phyloP scores from a whole-genome alignment of 2,797 vertebrate genomes.

The Lithobates sylvaticus region DNA sequence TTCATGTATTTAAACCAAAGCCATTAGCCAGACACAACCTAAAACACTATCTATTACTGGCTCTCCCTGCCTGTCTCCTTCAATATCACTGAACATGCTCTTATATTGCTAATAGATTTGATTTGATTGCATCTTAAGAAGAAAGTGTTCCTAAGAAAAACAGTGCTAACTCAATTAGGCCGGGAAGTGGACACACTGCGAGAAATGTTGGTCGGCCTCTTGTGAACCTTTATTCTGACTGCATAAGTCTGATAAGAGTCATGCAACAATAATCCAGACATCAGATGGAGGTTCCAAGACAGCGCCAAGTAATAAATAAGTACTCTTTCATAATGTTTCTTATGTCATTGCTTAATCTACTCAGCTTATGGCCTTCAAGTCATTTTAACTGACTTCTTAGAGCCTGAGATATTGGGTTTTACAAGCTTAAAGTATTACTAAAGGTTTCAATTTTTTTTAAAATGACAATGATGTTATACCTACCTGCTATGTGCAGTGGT shows the following conservation, averaged over 20 bases:
- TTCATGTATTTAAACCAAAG: constrained; percentile 1
- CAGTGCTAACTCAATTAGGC: constrained; percentile 38
- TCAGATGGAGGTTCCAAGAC: neutral
- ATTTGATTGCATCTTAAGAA: constrained; percentile 35
- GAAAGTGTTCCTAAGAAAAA: constrained; percentile 32
- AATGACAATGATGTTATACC: no score
- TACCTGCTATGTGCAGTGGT: no score
- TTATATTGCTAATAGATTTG: constrained; percentile 30
- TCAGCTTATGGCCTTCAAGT: no score
- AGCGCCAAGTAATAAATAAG: no score
- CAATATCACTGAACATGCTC: constrained; percentile 26
- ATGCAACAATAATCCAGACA: constrained; percentile 17
- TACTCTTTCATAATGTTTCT: neutral
- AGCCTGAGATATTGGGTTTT: no score
- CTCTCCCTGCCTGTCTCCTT: constrained; percentile 7
- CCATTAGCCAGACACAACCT: neutral
- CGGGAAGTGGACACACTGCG: constrained; percentile 18
- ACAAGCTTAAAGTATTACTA: no score
- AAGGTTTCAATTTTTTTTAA: no score
- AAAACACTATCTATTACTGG: constrained; percentile 1
- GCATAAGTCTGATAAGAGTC: constrained; percentile 15
- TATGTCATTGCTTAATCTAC: no score
- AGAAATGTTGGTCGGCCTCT: constrained; percentile 17
- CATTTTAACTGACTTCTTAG: no score
- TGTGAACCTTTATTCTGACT: neutral